Conservation (phyloP, 2,113 vertebrate species). For the Pachyramphus minor region DNA sequence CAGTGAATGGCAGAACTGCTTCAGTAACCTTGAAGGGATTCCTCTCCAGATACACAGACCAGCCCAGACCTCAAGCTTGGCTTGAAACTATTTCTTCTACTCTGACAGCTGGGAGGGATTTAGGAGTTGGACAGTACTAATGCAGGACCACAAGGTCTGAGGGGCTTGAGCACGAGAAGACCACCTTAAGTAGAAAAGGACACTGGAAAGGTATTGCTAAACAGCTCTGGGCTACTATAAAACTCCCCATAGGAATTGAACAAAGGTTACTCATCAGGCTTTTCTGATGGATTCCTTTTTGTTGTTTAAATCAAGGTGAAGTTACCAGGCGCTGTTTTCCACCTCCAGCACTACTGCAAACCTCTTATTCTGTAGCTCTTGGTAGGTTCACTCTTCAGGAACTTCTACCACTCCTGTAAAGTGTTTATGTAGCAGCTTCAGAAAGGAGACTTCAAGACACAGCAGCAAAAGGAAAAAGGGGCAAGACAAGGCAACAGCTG, state of each 20-base stretch:
- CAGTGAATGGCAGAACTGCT: slow-evolving; percentile 21
- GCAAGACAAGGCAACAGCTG: not conserved
- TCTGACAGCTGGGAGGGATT: not conserved
- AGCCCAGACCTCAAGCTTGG: not conserved
- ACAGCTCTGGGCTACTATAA: not conserved
- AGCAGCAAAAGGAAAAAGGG: not conserved
- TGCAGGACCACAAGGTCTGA: not conserved
- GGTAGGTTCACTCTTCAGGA: not conserved
- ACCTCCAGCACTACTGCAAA: not conserved
- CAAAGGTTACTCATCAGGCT: not conserved
- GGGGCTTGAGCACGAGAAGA: not conserved
- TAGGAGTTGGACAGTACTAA: not conserved
- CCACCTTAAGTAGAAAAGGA: not conserved
- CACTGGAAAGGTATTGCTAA: not conserved
- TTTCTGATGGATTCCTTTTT: not conserved
- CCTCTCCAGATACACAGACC: not conserved
- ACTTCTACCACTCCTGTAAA: not conserved
- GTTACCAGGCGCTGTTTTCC: not conserved
- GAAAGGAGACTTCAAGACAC: not conserved
- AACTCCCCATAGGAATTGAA: not conserved
- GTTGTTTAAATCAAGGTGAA: not conserved
- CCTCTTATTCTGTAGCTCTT: not conserved
- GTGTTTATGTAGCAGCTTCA: not conserved
- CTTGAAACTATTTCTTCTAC: not conserved
- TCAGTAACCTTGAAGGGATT: not conserved